These are phyloP conservation scores for Diarsia mendica DNA, from an alignment of 2,888 invertebrate genomes.

Conservation along the genomic window DNA sequence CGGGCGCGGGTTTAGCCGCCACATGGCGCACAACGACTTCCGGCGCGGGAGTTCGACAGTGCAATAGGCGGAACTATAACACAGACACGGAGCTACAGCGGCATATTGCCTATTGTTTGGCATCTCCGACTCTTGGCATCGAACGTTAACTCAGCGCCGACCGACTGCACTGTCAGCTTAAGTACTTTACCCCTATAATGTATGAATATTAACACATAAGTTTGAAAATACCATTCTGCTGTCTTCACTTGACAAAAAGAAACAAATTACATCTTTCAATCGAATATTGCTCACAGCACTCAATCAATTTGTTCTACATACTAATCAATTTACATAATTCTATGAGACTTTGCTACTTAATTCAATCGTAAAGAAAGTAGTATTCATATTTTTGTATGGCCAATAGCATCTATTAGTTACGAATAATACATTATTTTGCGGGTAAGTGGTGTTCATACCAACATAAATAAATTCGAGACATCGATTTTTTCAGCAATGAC, in stretches of 20 bases:
- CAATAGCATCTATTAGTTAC: background rate
- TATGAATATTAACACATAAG: slow-evolving; percentile 84
- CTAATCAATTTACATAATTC: background rate
- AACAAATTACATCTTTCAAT: slow-evolving; percentile 46
- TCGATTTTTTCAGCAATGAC: slow-evolving; percentile 56
- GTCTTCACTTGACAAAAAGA: slow-evolving; percentile 47
- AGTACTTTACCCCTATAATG: slow-evolving; percentile 82
- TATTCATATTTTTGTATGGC: background rate
- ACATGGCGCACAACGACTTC: slow-evolving; percentile 81
- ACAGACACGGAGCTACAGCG: slow-evolving; percentile 74
- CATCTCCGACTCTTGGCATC: slow-evolving; percentile 89
- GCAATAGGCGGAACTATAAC: slow-evolving; percentile 83
- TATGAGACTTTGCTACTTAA: background rate
- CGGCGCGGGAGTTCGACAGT: slow-evolving; percentile 79
- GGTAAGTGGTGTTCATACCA: slow-evolving; percentile 4
- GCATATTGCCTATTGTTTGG: slow-evolving; percentile 89
- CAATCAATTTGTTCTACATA: slow-evolving; percentile 16
- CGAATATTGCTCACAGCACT: slow-evolving; percentile 17
- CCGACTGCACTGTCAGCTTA: slow-evolving; percentile 84
- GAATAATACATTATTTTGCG: background rate
- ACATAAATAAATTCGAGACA: slow-evolving; percentile 43
- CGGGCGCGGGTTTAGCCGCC: slow-evolving; percentile 49
- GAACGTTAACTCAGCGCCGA: slow-evolving; percentile 78
- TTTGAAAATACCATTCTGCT: slow-evolving; percentile 74
- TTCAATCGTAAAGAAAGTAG: background rate